These are phyloP conservation scores for Telmatherina bonti DNA, from an alignment of 2,797 vertebrate genomes.

Conservation along the genomic window DNA sequence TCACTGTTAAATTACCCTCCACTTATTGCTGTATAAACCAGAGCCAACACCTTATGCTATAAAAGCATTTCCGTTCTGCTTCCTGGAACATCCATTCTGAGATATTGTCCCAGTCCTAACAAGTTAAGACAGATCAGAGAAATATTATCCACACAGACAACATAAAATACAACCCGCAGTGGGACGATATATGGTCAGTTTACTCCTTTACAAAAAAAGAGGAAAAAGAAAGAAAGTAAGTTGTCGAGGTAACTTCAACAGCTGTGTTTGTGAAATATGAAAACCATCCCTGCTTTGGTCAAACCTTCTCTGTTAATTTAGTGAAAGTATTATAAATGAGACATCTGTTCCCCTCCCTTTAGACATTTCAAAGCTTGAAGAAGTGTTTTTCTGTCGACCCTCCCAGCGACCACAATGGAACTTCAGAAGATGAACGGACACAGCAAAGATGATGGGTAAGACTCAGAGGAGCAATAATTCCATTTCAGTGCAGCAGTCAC, in stretches of 20 bases:
- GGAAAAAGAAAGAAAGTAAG: not conserved
- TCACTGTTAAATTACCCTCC: not conserved
- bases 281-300: constrained; percentile 4
- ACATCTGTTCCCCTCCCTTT: constrained; percentile 3
- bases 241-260: not conserved
- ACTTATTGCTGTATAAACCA: not conserved
- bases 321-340: not conserved
- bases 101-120: not conserved
- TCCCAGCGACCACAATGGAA: constrained; percentile 72
- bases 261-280: not conserved
- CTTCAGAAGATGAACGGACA: constrained; percentile 83
- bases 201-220: constrained; percentile 8
- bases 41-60: not conserved
- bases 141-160: constrained; percentile 8
- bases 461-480: not conserved
- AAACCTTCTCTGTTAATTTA: not conserved
- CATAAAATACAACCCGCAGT: not conserved
- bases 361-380: constrained; percentile 31
- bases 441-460: constrained; percentile 77
- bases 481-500: too few species aligned
- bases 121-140: constrained; percentile 20
- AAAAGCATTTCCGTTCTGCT: not conserved
- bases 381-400: constrained; percentile 11
- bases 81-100: not conserved
- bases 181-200: not conserved